phyloP scores from a whole-genome alignment of 2,113 vertebrate genomes.

The Rhea pennata region DNA sequence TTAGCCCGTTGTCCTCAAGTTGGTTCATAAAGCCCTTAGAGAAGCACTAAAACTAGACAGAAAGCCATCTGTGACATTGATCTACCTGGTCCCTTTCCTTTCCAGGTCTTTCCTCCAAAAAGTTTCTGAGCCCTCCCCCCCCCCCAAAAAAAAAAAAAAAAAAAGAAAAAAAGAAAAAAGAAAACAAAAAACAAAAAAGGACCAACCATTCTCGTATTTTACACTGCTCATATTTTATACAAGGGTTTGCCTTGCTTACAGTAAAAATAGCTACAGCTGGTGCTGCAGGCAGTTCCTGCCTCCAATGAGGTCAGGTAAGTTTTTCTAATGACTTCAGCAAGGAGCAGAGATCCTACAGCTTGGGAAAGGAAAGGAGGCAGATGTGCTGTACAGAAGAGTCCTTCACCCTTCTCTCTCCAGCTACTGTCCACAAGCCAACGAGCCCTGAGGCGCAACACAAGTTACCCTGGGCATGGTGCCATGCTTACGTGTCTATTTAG shows the following conservation, averaged over 20 bases:
- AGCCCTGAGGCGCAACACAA: neutral
- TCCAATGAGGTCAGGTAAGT: neutral
- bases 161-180: neutral
- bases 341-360: neutral
- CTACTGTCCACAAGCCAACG: neutral
- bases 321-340: neutral
- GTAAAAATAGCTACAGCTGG: neutral
- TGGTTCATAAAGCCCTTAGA: neutral
- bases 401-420: neutral
- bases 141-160: too few relatives aligned
- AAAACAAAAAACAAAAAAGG: neutral
- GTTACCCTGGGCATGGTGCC: neutral
- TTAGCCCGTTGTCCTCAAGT: neutral
- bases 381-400: neutral
- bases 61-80: neutral
- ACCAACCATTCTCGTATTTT: neutral
- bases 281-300: neutral
- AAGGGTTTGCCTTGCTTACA: neutral
- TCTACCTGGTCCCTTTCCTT: neutral
- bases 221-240: neutral
- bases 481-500: neutral
- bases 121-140: neutral
- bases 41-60: neutral
- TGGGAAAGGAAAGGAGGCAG: neutral
- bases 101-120: neutral